Percentiles rank a stretch among this genome's conserved stretches.
Evolutionary conservation across 2,113 vertebrate genomes (phyloP).

Genomic region (Plecturocebus donacophilus): DNA sequence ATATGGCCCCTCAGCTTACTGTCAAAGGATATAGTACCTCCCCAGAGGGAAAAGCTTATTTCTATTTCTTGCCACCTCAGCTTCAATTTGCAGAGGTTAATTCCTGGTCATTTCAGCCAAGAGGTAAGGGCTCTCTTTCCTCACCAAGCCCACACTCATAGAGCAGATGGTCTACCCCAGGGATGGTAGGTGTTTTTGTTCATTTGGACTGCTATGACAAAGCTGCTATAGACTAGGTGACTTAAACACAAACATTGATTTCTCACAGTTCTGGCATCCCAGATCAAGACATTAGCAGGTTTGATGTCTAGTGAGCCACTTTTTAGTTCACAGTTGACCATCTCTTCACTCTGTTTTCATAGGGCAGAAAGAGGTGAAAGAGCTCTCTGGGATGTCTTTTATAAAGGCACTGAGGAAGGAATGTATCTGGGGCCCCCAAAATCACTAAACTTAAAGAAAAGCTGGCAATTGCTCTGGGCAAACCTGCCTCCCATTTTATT

Average conservation of each 20-base stretch:
- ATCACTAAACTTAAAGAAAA: too few species aligned
- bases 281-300: not conserved
- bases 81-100: not conserved
- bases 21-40: not conserved
- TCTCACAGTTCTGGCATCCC: not conserved
- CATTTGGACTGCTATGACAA: not conserved
- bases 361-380: not conserved
- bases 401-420: too few species aligned
- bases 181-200: not conserved
- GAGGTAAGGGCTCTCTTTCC: not conserved
- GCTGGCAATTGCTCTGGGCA: too few species aligned
- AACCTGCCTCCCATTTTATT: too few species aligned
- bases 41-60: not conserved
- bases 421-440: too few species aligned
- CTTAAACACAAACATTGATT: not conserved
- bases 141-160: not conserved
- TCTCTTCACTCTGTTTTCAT: not conserved
- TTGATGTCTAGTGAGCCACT: not conserved
- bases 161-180: not conserved
- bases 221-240: not conserved
- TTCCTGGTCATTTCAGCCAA: not conserved
- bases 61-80: not conserved
- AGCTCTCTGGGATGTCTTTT: not conserved
- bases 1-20: not conserved
- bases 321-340: not conserved